A percentile compares a stretch with the other conserved stretches of the same genome.
These are phyloP conservation scores for Echeneis naucrates DNA, from an alignment of 2,797 vertebrate genomes.

Conservation along the genomic window DNA sequence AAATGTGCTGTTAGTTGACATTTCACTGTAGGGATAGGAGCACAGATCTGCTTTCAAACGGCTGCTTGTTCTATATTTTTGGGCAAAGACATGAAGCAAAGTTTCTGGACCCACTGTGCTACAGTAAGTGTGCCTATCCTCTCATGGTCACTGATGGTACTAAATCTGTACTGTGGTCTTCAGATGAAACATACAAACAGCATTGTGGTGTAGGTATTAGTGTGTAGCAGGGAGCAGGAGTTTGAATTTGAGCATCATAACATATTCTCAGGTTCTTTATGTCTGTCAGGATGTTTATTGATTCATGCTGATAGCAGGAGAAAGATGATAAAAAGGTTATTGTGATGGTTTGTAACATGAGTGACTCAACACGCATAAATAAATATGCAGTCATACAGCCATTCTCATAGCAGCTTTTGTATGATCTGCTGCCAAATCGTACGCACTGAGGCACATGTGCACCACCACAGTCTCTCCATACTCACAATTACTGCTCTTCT, in stretches of 20 bases:
- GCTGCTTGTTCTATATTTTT: no score
- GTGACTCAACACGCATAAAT: not conserved
- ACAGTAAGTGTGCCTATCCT: not conserved
- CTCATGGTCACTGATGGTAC: not conserved
- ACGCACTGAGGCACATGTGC: not conserved
- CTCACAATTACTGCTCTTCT: constrained; percentile 23
- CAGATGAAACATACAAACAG: not conserved
- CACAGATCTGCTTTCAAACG: no score
- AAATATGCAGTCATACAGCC: not conserved
- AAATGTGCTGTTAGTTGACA: no score
- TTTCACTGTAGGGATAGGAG: no score
- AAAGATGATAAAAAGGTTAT: not conserved
- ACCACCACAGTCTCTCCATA: constrained; percentile 16
- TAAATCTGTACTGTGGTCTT: not conserved
- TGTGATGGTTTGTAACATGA: not conserved
- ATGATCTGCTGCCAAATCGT: constrained; percentile 3
- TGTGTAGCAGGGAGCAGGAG: constrained; percentile 5
- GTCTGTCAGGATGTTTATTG: constrained; percentile 8
- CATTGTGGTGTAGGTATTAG: not conserved
- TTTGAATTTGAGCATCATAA: constrained; percentile 1
- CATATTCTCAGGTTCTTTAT: constrained; percentile 8
- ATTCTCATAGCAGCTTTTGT: constrained; percentile 1
- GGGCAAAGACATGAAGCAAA: not conserved
- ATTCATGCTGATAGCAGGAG: constrained; percentile 11
- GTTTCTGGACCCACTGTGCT: not conserved